These are phyloP conservation scores for Nixonia krombeini DNA, from an alignment of 1,140 invertebrate genomes.

Conservation along the genomic window DNA sequence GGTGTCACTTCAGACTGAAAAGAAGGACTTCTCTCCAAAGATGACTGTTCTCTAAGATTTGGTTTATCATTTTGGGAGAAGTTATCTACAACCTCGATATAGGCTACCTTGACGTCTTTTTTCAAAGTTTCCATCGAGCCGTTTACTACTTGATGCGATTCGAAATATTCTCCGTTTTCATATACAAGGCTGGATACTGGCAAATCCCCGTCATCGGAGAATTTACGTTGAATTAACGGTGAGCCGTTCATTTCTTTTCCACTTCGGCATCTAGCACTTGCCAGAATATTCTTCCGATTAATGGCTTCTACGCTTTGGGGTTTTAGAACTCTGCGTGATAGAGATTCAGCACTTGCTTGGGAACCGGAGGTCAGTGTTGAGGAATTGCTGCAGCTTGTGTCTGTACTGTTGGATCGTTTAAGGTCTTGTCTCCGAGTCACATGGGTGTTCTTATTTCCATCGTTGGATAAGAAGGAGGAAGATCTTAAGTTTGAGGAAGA, in stretches of 20 bases:
- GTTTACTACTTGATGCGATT: conserved; percentile 19
- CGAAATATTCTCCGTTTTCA: conserved; percentile 46
- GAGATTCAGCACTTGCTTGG: conserved; percentile 73
- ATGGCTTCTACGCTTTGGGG: conserved; percentile 84
- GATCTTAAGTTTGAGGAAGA: neutral
- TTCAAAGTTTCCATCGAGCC: conserved; percentile 18
- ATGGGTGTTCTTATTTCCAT: conserved; percentile 74
- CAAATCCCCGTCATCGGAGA: conserved; percentile 69
- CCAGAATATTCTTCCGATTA: conserved; percentile 88
- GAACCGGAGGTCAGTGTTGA: conserved; percentile 79
- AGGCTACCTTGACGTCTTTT: conserved; percentile 61
- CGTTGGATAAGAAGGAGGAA: conserved; percentile 27
- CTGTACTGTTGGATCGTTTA: conserved; percentile 59
- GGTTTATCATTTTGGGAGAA: conserved; percentile 32
- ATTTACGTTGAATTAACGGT: conserved; percentile 78
- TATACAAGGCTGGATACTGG: conserved; percentile 64
- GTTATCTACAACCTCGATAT: conserved; percentile 69
- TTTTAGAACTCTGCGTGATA: conserved; percentile 78
- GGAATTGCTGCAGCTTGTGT: conserved; percentile 59
- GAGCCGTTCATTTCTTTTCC: conserved; percentile 80
- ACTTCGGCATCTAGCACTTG: conserved; percentile 87
- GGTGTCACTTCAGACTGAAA: conserved; percentile 20
- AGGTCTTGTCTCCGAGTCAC: conserved; percentile 74
- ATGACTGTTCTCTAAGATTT: conserved; percentile 5
- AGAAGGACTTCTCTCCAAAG: conserved; percentile 29